Evolutionary conservation across 1,140 invertebrate species (phyloP), one percentile per base, ranked within the genome.

Genomic region (Monochamus saltuarius): DNA sequence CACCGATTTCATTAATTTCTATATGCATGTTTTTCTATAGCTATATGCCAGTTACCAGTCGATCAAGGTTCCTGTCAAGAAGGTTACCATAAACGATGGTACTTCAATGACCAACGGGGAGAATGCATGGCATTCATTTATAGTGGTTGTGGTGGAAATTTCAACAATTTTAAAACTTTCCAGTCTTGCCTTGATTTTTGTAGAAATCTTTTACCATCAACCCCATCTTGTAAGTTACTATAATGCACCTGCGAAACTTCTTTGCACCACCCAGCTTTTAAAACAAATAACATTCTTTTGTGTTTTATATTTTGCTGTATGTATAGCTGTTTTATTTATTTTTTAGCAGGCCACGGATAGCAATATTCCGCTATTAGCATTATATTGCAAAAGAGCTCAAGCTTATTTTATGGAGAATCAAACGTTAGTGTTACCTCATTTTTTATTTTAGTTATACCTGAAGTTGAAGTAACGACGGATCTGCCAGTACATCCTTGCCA

Each of bases 121-220:
- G 87, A 84, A 64, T 94, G 91, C 73, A 78, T 88, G 55, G 80
- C 85, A 35, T 94, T 94, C 73, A 83, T 86, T 67, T 94, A 91
- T 75, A 87, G 87, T 56, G 91, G 91, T 75, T 89, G 87, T 75
- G 82, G 84, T 74, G 88, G 88, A n/a, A 92, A 91, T 76, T 81
- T 81, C 60, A 92, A 92, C 78, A 85, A 88, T 75, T 92, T 92
- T 81, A 83, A 83, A 71, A 85, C 76, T 39, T 88, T 85, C 75
- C 84, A 89, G 71, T 79, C 81, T 71, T 92, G 90, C 73, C 79
- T 84, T 71, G 79, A 76, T 56, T 79, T 76, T 72, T 87, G 85
- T 76, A 69, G 75, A 73, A 78, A 78, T 71, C 79, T 78, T 76
- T 76, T 82, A 43, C 59, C 62, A 22, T 42, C 51, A 47, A 66